Evolutionary conservation across 1,140 invertebrate genomes (phyloP), one percentile per base, ranked within the genome.

Genomic region (Trypoxylus dichotomus): DNA sequence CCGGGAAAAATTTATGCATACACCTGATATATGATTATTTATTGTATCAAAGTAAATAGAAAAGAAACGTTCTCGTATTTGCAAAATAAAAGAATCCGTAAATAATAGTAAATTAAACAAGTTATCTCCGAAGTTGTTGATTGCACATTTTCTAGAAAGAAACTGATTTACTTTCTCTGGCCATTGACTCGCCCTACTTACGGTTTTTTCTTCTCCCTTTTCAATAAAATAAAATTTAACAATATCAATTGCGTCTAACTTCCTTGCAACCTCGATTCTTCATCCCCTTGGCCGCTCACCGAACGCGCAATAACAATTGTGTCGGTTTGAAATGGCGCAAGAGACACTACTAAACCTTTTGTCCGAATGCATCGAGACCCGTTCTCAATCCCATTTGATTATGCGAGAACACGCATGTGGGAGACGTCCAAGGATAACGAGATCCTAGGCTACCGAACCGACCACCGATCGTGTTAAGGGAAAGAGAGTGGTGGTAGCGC

Each of bases 401-500:
- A 83, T 83, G 82, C 82, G 74, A 25, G 43, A 76, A 79, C 82
- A 83, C 81, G 82, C 81, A 80, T 83, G 77, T 80, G 79, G 79
- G 79, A 81, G 75, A 77, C 78, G 79, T 79, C 79, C 79, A 76
- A 81, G 73, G 76, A 79, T 71, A 71, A 71, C 63, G 63, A 32
- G 29, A 71, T 71, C 63, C 63, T 24, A 19, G 47, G 47, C 63
- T 15, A 71, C 29, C 24, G 63, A 29, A 32, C n/a, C 21, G 24
- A 71, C 19, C 47, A 19, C 6, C 5, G 19, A 19, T 3, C 19
- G 15, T 15, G 15, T 54, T 15, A n/a, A n/a, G 47, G 19, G 15
- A 19, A 15, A 54, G 19, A 54, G 47, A n/a, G 47, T 15, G 47
- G 21, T 21, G 24, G 60, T 7, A 68, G 11, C 60, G 3, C 6